These are phyloP conservation scores for Hypolimnas misippus DNA, from an alignment of 2,888 invertebrate species.

Conservation along the genomic window DNA sequence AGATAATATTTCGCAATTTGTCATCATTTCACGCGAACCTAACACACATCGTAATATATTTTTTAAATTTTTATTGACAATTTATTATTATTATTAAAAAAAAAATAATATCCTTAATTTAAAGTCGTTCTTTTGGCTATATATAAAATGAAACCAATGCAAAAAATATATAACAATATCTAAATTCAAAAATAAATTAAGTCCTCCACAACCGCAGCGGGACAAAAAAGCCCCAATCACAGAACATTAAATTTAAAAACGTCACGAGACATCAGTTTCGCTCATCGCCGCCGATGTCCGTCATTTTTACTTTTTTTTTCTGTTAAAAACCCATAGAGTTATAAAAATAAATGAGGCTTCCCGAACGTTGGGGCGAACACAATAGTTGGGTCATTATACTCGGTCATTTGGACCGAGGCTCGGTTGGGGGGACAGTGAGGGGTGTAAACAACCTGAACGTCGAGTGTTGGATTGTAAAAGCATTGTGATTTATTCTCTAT, in stretches of 20 bases:
- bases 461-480: slow-evolving; percentile 61
- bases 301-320: slow-evolving; percentile 35
- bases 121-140: no score
- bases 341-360: slow-evolving; percentile 52
- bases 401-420: slow-evolving; percentile 77
- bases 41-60: no score
- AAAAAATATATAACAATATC: neutral
- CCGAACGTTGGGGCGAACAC: slow-evolving; percentile 75
- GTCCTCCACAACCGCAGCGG: slow-evolving; percentile 6
- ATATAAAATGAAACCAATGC: neutral
- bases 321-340: slow-evolving; percentile 44
- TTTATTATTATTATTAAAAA: no score
- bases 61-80: no score
- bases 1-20: no score
- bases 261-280: slow-evolving; percentile 28
- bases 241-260: slow-evolving; percentile 28
- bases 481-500: slow-evolving; percentile 52
- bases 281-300: slow-evolving; percentile 35
- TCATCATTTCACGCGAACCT: no score
- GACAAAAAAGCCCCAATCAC: slow-evolving; percentile 22
- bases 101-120: no score
- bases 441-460: slow-evolving; percentile 67
- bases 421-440: slow-evolving; percentile 48
- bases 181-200: neutral
- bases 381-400: slow-evolving; percentile 81